phyloP scores from a whole-genome alignment of 2,797 vertebrate genomes.

The Pipistrellus kuhlii region DNA sequence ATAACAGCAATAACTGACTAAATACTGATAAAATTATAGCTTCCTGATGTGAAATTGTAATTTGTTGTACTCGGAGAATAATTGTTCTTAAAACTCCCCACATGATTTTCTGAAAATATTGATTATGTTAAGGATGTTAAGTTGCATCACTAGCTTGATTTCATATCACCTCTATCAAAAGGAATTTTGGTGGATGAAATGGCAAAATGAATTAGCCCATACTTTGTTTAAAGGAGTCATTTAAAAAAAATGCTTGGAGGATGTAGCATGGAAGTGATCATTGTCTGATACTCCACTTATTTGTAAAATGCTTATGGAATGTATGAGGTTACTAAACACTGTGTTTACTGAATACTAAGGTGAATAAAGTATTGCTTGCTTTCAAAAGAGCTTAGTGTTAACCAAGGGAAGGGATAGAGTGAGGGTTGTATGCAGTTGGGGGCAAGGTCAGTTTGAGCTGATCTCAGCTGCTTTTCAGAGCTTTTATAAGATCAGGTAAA shows the following conservation, averaged over 20 bases:
- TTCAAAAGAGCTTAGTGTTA: neutral
- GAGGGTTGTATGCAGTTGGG: neutral
- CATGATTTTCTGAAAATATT: neutral
- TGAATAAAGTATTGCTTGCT: neutral
- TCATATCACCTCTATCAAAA: neutral
- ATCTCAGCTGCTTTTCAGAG: slow-evolving; percentile 1
- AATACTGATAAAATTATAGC: slow-evolving; percentile 70
- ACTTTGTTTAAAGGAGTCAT: neutral
- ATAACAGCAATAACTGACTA: neutral
- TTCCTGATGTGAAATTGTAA: slow-evolving; percentile 72
- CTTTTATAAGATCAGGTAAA: neutral
- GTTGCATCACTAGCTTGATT: neutral
- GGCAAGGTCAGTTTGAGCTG: neutral
- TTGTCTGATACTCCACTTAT: neutral
- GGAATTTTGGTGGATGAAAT: slow-evolving; percentile 35
- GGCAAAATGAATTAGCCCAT: neutral
- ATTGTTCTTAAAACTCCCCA: neutral
- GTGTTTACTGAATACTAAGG: neutral
- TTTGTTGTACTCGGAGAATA: slow-evolving; percentile 50
- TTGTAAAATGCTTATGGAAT: neutral
- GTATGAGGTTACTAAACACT: neutral
- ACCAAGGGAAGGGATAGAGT: neutral
- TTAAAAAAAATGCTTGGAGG: neutral
- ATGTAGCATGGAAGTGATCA: neutral
- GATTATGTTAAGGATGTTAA: slow-evolving; percentile 16